Evolutionary conservation across 64 coral and sea anemone species (phyloP).

Genomic region (Porites lutea): DNA sequence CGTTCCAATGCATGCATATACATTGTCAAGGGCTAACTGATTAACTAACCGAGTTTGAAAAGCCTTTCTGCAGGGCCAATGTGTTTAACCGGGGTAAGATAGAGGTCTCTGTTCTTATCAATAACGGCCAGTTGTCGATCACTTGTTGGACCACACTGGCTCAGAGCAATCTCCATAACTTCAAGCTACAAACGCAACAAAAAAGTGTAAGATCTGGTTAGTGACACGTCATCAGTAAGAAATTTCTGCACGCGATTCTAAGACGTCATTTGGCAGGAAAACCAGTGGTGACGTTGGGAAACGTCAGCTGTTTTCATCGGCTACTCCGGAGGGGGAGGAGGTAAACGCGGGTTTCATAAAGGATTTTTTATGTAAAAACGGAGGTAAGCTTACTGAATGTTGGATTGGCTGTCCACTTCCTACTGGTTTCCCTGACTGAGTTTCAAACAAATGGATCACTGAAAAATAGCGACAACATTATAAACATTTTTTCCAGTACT

Average conservation of each 20-base stretch:
- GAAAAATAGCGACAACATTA: constrained; percentile 16
- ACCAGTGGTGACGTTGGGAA: no score
- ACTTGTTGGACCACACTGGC: constrained; percentile 82
- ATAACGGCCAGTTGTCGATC: constrained; percentile 90
- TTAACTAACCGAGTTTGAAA: constrained; percentile 79
- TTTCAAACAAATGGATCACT: constrained; percentile 96
- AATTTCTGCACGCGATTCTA: no score
- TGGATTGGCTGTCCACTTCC: constrained; percentile 90
- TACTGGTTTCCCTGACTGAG: constrained; percentile 83
- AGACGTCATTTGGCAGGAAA: no score
- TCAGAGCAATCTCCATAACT: constrained; percentile 92
- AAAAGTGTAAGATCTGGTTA: neutral
- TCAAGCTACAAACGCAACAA: constrained; percentile 78
- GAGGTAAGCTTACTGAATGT: constrained; percentile 67
- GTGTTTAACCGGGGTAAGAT: constrained; percentile 90
- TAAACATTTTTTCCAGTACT: neutral
- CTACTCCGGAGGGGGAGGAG: no score
- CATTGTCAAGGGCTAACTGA: neutral
- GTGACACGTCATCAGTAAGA: neutral
- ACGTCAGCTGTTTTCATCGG: no score
- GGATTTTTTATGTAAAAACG: no score
- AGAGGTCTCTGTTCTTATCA: constrained; percentile 98
- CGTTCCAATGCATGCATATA: no score
- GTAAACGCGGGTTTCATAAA: no score
- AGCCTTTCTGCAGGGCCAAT: constrained; percentile 92